These are phyloP conservation scores for Apodemia mormo DNA, from an alignment of 2,888 invertebrate species.

Conservation along the genomic window DNA sequence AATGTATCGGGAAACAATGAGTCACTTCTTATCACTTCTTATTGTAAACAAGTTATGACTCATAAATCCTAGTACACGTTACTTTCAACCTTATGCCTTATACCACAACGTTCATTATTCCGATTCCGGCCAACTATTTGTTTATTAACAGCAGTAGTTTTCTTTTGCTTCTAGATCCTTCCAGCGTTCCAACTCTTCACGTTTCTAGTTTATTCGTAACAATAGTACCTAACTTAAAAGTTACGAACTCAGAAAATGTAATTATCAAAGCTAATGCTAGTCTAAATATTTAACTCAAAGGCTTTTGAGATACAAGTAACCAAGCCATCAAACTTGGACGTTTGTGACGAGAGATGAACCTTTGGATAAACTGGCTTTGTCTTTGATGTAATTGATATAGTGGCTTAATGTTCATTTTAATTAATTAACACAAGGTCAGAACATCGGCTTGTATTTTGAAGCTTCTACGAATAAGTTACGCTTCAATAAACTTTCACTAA, in stretches of 20 bases:
- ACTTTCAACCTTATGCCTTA: too few relatives aligned
- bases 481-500: background rate
- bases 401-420: background rate
- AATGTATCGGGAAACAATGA: too few relatives aligned
- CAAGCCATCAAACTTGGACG: background rate
- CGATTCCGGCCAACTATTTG: too few relatives aligned
- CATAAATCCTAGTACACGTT: too few relatives aligned
- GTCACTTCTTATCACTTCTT: too few relatives aligned
- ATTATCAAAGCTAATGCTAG: background rate
- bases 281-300: background rate
- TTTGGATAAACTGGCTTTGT: background rate
- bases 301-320: background rate
- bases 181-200: too few relatives aligned
- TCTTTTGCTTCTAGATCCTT: too few relatives aligned
- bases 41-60: too few relatives aligned
- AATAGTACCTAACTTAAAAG: background rate
- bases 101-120: too few relatives aligned
- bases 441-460: background rate
- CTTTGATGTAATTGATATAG: slow-evolving; percentile 1
- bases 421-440: background rate
- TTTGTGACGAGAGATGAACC: background rate
- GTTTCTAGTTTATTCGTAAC: too few relatives aligned
- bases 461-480: background rate
- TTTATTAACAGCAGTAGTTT: too few relatives aligned
- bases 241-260: background rate